These are phyloP conservation scores for Pelosia muscerda DNA, from an alignment of 2,888 invertebrate genomes.

Conservation along the genomic window DNA sequence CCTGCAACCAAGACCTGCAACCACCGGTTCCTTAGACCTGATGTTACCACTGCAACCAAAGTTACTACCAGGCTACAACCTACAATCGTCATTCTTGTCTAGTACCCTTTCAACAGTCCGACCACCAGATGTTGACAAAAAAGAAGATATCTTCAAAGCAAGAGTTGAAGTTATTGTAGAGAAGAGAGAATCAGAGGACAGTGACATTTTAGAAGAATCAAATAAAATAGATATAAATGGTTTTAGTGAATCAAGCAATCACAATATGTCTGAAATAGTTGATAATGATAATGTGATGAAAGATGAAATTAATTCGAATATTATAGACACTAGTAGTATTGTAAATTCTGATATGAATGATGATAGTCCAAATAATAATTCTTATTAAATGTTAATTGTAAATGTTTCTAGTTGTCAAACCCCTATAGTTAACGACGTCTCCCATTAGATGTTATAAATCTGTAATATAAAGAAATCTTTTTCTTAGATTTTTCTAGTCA, in stretches of 20 bases:
- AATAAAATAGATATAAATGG: constrained; percentile 62
- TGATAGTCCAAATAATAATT: constrained; percentile 82
- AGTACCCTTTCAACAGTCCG: constrained; percentile 84
- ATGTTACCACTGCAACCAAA: constrained; percentile 91
- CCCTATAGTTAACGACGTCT: constrained; percentile 63
- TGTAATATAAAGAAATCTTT: constrained; percentile 48
- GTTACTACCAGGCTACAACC: constrained; percentile 87
- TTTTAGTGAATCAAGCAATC: constrained; percentile 64
- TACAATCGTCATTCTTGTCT: constrained; percentile 80
- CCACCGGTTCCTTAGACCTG: constrained; percentile 89
- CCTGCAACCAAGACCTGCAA: constrained; percentile 90
- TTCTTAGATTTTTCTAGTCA: constrained; percentile 47
- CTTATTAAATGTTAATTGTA: constrained; percentile 64
- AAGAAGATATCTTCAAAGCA: constrained; percentile 67
- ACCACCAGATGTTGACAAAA: constrained; percentile 73
- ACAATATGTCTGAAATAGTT: constrained; percentile 58
- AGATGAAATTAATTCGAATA: constrained; percentile 81
- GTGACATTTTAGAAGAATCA: constrained; percentile 62
- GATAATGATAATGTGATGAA: constrained; percentile 62
- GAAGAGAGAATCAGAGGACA: constrained; percentile 66
- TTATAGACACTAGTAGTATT: constrained; percentile 67
- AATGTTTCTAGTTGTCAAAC: constrained; percentile 64
- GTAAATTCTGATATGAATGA: constrained; percentile 70
- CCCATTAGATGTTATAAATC: constrained; percentile 57
- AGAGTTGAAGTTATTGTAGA: constrained; percentile 75